Percentiles rank a stretch among this genome's conserved stretches.
Conservation (phyloP, 2,113 vertebrate species). For the Myodes glareolus region DNA sequence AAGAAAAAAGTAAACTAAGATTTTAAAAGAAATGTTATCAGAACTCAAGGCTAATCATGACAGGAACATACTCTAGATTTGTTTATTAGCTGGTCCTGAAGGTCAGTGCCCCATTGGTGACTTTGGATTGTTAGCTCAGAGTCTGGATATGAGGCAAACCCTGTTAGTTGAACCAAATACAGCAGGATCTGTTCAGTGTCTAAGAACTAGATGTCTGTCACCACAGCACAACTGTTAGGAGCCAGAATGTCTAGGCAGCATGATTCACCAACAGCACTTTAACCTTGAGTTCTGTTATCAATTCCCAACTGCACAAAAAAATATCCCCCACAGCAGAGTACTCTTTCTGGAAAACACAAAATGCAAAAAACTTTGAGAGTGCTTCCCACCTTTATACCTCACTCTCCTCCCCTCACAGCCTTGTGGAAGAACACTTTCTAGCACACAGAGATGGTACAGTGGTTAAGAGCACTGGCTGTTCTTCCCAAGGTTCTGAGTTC, state of each 20-base stretch:
- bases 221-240: neutral
- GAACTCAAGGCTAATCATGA: neutral
- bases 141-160: neutral
- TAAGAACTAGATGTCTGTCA: neutral
- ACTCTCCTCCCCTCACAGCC: neutral
- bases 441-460: neutral
- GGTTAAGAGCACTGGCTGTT: too few species aligned
- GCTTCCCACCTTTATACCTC: too few species aligned
- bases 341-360: neutral
- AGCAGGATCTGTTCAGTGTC: neutral
- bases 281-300: neutral
- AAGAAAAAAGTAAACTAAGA: neutral
- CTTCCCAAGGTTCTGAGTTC: too few species aligned
- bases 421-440: neutral
- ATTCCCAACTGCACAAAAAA: neutral
- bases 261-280: neutral
- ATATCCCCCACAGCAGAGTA: neutral
- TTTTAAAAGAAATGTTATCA: neutral
- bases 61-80: neutral
- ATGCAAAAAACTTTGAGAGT: neutral
- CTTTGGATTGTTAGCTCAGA: neutral
- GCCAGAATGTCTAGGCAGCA: neutral
- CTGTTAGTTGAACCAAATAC: neutral
- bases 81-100: neutral
- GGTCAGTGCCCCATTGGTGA: neutral